phyloP scores from a whole-genome alignment of 2,797 vertebrate species.

The Morelia viridis region DNA sequence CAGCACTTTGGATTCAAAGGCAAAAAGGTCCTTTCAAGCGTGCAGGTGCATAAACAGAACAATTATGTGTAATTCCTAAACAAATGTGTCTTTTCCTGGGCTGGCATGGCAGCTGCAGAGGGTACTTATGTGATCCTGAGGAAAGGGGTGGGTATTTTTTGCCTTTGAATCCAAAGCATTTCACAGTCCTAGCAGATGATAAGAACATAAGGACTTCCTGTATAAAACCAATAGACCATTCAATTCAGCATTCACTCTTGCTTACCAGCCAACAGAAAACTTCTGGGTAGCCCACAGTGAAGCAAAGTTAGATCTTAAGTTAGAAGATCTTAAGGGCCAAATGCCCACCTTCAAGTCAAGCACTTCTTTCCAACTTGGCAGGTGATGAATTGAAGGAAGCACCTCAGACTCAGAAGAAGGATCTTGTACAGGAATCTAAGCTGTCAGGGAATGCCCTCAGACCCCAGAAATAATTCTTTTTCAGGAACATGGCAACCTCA shows the following conservation, averaged over 20 bases:
- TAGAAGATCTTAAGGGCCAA: not conserved
- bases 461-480: too few species aligned
- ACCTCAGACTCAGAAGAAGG: not conserved
- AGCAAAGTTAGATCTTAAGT: not conserved
- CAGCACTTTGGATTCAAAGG: too few species aligned
- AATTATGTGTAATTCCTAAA: too few species aligned
- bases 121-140: too few species aligned
- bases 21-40: too few species aligned
- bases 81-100: too few species aligned
- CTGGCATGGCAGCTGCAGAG: too few species aligned
- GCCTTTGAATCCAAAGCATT: too few species aligned
- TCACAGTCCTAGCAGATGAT: not conserved
- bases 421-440: not conserved
- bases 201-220: not conserved
- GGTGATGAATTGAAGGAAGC: not conserved
- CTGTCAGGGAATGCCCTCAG: not conserved
- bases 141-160: too few species aligned
- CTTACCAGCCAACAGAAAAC: not conserved
- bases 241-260: not conserved
- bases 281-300: not conserved
- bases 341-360: not conserved
- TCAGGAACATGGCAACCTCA: too few species aligned
- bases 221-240: not conserved
- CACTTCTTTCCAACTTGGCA: not conserved
- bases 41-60: too few species aligned